Evolutionary conservation across 2,888 invertebrate species (phyloP).

Genomic region (Phanerotoma sp.): DNA sequence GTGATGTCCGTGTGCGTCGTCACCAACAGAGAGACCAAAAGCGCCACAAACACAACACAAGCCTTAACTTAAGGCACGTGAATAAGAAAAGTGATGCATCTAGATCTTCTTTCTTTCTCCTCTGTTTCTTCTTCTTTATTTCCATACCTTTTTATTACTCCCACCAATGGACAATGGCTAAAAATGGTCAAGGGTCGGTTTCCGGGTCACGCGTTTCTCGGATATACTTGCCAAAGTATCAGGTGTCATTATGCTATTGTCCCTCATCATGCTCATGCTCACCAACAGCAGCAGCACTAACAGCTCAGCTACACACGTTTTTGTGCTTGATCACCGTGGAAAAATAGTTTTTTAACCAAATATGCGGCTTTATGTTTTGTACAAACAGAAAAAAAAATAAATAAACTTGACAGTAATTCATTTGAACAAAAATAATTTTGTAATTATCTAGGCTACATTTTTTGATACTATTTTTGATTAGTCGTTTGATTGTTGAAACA

Average conservation of each 20-base stretch:
- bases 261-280: no score
- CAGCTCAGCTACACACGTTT: not conserved
- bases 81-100: not conserved
- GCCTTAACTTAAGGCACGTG: not conserved
- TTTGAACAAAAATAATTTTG: no score
- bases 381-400: no score
- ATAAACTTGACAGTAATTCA: no score
- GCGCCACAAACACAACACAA: not conserved
- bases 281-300: no score
- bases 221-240: slow-evolving; percentile 40
- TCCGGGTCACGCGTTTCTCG: slow-evolving; percentile 52
- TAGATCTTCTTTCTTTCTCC: no score
- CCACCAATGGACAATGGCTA: slow-evolving; percentile 30
- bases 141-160: slow-evolving; percentile 11
- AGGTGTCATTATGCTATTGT: slow-evolving; percentile 50
- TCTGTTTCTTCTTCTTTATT: not conserved
- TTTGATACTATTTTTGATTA: no score
- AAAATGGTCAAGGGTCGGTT: slow-evolving; percentile 46
- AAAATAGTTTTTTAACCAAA: no score
- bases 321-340: no score
- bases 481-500: no score
- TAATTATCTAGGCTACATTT: no score
- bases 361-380: no score
- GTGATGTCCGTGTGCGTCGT: slow-evolving; percentile 6
- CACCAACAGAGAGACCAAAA: not conserved